Percentiles rank a stretch among this genome's conserved stretches.
Evolutionary conservation across 2,797 vertebrate species (phyloP).

Genomic region (Ctenopoma kingsleyae): DNA sequence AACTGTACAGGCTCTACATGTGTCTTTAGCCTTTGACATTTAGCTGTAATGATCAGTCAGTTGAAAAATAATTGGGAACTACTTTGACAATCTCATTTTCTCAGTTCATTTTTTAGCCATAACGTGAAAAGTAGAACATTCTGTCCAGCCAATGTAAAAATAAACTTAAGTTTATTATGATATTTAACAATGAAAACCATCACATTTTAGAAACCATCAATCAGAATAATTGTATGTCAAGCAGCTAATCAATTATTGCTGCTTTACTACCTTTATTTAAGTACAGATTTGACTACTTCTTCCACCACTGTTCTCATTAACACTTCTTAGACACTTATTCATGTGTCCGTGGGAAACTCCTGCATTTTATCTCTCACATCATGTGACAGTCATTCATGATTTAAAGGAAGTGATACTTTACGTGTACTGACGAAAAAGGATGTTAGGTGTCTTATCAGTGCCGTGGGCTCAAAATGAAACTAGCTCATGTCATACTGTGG

Average conservation of each 20-base stretch:
- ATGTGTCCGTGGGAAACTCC: conserved; percentile 27
- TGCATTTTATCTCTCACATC: not conserved
- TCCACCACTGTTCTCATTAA: not conserved
- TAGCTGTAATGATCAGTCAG: no score
- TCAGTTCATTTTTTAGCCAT: no score
- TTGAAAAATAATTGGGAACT: no score
- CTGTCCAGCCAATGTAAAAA: not conserved
- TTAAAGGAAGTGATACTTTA: conserved; percentile 53
- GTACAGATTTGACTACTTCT: not conserved
- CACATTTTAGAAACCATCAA: not conserved
- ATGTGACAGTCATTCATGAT: conserved; percentile 41
- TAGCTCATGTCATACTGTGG: not conserved
- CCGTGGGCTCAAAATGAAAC: conserved; percentile 1
- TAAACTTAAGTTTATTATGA: not conserved
- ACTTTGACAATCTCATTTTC: no score
- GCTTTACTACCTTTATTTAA: not conserved
- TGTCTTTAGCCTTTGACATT: no score
- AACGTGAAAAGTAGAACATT: no score
- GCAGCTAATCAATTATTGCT: not conserved
- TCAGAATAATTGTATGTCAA: no score
- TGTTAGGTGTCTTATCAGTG: conserved; percentile 17
- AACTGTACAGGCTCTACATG: no score
- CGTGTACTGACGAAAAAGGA: conserved; percentile 47
- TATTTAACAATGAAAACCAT: not conserved
- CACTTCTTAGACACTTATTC: not conserved